Evolutionary conservation across 2,888 invertebrate species (phyloP).

Genomic region (Philonicus albiceps): DNA sequence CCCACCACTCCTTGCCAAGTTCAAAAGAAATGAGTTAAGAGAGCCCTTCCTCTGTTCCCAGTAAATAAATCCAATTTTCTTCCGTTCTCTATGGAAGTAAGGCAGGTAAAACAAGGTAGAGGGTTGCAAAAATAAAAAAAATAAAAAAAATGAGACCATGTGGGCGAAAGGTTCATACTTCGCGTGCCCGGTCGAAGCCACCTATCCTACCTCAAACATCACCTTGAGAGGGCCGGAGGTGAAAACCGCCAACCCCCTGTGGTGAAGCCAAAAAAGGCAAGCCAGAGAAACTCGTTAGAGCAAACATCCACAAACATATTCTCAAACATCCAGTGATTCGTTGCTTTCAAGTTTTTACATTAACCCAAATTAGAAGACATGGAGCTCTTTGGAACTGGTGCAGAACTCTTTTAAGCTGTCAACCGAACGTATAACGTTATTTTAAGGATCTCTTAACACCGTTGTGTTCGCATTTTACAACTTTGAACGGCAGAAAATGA

Average conservation of each 20-base stretch:
- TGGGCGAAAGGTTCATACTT: not conserved
- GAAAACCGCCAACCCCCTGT: not conserved
- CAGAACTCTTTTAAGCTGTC: conserved; percentile 8
- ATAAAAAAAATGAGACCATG: not conserved
- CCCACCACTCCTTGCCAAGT: not conserved
- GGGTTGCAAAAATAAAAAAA: not conserved
- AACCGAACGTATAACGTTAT: not conserved
- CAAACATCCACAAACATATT: not conserved
- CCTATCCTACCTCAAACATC: not conserved
- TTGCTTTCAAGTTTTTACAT: conserved; percentile 1
- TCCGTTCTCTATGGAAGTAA: not conserved
- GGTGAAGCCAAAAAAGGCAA: not conserved
- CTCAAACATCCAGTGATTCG: not conserved
- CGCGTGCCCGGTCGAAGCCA: not conserved
- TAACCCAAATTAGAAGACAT: conserved; percentile 25
- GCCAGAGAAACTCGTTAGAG: not conserved
- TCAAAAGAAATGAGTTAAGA: not conserved
- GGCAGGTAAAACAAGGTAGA: not conserved
- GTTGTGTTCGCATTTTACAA: not conserved
- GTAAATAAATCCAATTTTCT: not conserved
- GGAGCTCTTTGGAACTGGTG: not conserved
- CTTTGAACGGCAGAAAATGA: not conserved
- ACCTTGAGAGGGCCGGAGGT: not conserved
- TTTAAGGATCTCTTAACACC: conserved; percentile 4
- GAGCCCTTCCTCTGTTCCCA: not conserved